Conservation (phyloP, 2,888 invertebrate species). For the Rhagium mordax region DNA sequence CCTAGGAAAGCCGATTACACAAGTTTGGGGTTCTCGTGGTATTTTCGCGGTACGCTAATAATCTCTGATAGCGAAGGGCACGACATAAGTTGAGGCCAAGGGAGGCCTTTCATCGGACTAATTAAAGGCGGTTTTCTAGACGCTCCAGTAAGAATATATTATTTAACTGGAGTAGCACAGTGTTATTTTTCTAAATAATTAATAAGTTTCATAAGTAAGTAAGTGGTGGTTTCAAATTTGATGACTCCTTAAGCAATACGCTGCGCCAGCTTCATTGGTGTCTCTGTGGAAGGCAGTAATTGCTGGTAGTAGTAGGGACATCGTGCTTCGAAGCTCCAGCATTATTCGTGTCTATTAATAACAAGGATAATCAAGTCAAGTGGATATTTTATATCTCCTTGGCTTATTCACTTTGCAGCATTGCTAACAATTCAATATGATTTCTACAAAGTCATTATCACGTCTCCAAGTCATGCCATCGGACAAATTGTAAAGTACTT, state of each 20-base stretch:
- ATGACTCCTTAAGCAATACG: too few relatives aligned
- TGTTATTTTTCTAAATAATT: too few relatives aligned
- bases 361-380: too few relatives aligned
- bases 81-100: background rate
- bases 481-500: slow-evolving; percentile 7
- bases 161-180: too few relatives aligned
- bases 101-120: background rate
- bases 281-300: too few relatives aligned
- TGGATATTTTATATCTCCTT: background rate
- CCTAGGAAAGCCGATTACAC: slow-evolving; percentile 36
- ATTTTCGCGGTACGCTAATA: slow-evolving; percentile 9
- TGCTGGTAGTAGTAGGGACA: too few relatives aligned
- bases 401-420: background rate
- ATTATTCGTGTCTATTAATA: too few relatives aligned
- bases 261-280: too few relatives aligned
- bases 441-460: background rate
- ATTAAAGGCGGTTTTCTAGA: background rate
- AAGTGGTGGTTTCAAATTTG: too few relatives aligned
- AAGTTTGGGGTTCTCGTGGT: slow-evolving; percentile 18
- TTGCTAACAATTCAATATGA: background rate
- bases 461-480: background rate
- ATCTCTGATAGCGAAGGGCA: background rate
- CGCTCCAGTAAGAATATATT: background rate
- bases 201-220: too few relatives aligned
- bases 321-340: too few relatives aligned